phyloP scores from a whole-genome alignment of 1,140 invertebrate species.

The Oreohelix idahoensis region DNA sequence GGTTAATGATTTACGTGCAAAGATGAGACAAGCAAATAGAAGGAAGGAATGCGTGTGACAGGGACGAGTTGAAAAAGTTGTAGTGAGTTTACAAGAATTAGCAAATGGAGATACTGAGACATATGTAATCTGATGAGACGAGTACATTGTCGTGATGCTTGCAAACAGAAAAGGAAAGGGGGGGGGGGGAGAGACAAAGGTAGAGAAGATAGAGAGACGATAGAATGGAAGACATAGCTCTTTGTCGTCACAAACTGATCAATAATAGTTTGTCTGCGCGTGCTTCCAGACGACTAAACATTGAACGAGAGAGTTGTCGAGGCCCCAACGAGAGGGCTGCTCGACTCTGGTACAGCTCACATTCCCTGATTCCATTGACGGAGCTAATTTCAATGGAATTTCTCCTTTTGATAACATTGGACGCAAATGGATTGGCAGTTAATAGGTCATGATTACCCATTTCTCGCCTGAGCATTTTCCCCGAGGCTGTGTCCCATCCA shows the following conservation, averaged over 20 bases:
- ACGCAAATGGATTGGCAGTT: not conserved
- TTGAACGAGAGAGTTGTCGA: not conserved
- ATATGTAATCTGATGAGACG: too few species aligned
- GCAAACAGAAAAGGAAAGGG: not conserved
- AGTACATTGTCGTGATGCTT: too few species aligned
- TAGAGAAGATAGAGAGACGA: not conserved
- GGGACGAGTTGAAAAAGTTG: too few species aligned
- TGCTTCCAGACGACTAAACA: constrained; percentile 3
- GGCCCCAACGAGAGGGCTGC: not conserved
- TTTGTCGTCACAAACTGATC: not conserved
- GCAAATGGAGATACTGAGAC: too few species aligned
- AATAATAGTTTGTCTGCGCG: constrained; percentile 1
- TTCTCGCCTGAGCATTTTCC: not conserved
- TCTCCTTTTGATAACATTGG: constrained; percentile 1
- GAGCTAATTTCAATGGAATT: constrained; percentile 7
- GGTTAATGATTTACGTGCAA: too few species aligned
- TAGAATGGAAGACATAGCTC: not conserved
- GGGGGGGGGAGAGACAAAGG: not conserved
- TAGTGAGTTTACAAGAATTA: too few species aligned
- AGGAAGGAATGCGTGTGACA: too few species aligned
- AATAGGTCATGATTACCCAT: constrained; percentile 3
- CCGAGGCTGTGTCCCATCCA: too few species aligned
- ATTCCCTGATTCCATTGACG: not conserved
- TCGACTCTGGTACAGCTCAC: not conserved
- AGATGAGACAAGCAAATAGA: too few species aligned